phyloP scores from a whole-genome alignment of 2,113 vertebrate genomes.

The Hypomesus transpacificus region DNA sequence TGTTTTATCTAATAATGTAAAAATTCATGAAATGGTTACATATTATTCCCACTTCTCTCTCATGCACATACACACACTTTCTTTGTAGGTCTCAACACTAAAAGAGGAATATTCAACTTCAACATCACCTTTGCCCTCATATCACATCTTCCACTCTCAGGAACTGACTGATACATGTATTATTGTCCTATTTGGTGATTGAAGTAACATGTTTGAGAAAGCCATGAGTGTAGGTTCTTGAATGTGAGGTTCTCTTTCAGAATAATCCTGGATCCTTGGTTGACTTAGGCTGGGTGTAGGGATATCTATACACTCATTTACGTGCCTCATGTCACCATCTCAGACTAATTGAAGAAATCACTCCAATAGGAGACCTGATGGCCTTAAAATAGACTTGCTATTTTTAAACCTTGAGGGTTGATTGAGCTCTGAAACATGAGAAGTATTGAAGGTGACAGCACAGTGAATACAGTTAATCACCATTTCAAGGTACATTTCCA shows the following conservation, averaged over 20 bases:
- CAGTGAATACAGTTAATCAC: slow-evolving; percentile 59
- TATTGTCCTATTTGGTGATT: too few relatives aligned
- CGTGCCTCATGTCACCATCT: too few relatives aligned
- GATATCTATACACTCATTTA: too few relatives aligned
- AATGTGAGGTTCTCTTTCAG: not conserved
- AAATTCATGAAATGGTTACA: not conserved
- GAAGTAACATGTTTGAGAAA: too few relatives aligned
- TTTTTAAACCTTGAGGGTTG: slow-evolving; percentile 6
- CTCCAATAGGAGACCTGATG: slow-evolving; percentile 1
- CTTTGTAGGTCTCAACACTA: too few relatives aligned
- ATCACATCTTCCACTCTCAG: too few relatives aligned
- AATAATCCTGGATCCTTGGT: too few relatives aligned
- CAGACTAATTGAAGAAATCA: not conserved
- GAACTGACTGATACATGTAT: too few relatives aligned
- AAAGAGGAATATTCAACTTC: too few relatives aligned
- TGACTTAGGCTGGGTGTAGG: too few relatives aligned
- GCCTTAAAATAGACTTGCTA: not conserved
- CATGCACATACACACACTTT: too few relatives aligned
- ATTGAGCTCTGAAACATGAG: slow-evolving; percentile 32
- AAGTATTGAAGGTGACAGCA: slow-evolving; percentile 67
- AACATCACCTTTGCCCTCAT: too few relatives aligned
- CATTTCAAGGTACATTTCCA: slow-evolving; percentile 51
- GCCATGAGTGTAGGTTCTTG: not conserved
- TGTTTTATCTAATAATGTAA: not conserved
- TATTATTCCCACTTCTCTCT: not conserved